Evolutionary conservation across 2,888 invertebrate species (phyloP).

Genomic region (Atrina japonica): DNA sequence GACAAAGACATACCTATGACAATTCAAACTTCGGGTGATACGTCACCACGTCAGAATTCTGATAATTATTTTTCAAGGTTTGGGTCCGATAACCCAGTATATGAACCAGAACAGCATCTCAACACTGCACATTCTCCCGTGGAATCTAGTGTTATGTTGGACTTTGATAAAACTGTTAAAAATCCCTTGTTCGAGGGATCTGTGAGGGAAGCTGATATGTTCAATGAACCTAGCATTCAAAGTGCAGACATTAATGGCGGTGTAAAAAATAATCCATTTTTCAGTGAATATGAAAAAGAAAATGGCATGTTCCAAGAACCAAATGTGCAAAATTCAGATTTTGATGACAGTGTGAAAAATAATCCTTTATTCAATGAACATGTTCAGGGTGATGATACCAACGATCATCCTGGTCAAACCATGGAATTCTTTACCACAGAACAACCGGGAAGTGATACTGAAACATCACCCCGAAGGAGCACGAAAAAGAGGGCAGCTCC

Average conservation of each 20-base stretch:
- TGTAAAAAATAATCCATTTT: not conserved
- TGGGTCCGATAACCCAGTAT: slow-evolving; percentile 15
- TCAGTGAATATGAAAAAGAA: not conserved
- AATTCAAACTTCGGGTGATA: slow-evolving; percentile 10
- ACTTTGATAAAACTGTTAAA: slow-evolving; percentile 20
- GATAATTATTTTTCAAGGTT: slow-evolving; percentile 12
- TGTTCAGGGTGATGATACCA: not conserved
- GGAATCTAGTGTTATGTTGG: slow-evolving; percentile 1
- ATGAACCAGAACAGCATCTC: slow-evolving; percentile 2
- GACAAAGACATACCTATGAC: slow-evolving; percentile 36
- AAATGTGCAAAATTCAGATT: not conserved
- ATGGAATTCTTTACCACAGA: too few relatives aligned
- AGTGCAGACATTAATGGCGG: not conserved
- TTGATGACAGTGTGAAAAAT: not conserved
- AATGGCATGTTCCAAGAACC: too few relatives aligned
- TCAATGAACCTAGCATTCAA: not conserved
- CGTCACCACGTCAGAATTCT: slow-evolving; percentile 1
- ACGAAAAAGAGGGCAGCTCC: slow-evolving; percentile 15
- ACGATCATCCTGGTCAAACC: not conserved
- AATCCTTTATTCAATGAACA: not conserved
- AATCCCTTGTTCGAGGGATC: slow-evolving; percentile 12
- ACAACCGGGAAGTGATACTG: too few relatives aligned
- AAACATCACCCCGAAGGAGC: not conserved
- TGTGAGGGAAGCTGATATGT: not conserved
- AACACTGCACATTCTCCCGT: not conserved